Base-by-base conservation (phyloP, 2,113 vertebrate genomes). In the Myodes glareolus region DNA sequence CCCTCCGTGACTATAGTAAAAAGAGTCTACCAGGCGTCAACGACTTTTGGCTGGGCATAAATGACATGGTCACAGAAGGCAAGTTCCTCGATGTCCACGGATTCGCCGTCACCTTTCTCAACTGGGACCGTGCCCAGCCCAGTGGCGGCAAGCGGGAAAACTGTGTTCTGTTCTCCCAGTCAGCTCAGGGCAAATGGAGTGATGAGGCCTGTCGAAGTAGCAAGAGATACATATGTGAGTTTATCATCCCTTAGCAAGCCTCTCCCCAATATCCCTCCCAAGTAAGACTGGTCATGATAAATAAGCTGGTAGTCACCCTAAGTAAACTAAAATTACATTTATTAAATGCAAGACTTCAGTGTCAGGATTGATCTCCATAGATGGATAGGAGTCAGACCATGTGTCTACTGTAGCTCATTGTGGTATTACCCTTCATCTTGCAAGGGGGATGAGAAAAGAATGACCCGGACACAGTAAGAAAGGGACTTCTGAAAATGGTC, bases 171-270 rank as follows among this genome's bases (percentile, higher is more conserved):
- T 98, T 99, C 27, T 99, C 99, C 17, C 99, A 99, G 90, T 93
- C 98, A 11, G 98, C 99, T 76, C 99, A 99, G 97, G 99, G 99
- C 91, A 99, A 99, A 97, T 99, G 99, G 99, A 99, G 98, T 0
- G 99, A 99, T 1, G 99, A 99, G 96, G 99, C 99, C 81, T 99
- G 99, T 90, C 99, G 99, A 80, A 99, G 98, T 45, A 98, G 98
- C 97, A 99, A 99, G 97, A 99, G 99, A 96, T 99, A 99, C 92
- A 98, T 99, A 78, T 99, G 99, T 91, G 99, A 99, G 98, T 99
- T 99, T 91, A 98, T 99, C 87, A 99, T 99, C 97, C 99, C 99
- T 1, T 99, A 98, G 90, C 7, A 39, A 75, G 14, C 4, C 65
- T 31, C 68, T 77, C 52, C 63, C 13, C 6, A 36, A 61, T 1